Evolutionary conservation across 1,140 invertebrate species (phyloP), one percentile per base, ranked within the genome.

Genomic region (Mylabris phalerata): DNA sequence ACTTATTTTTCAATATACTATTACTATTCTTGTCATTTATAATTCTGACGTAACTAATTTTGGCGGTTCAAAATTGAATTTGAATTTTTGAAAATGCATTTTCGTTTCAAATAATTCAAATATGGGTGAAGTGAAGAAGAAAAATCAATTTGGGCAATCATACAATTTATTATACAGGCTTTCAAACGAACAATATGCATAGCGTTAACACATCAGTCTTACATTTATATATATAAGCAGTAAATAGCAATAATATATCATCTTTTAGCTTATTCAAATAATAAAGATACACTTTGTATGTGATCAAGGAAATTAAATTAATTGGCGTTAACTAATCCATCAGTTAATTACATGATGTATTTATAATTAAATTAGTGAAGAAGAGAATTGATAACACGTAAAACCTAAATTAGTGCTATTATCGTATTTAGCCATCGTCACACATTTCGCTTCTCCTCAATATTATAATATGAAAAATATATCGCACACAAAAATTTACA

Each of bases 181-280:
- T 69, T 56, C 56, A 66, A 67, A 63, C 51, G 50, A 64, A 63
- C 59, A 67, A 64, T 69, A 62, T 62, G 66, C 67, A 65, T 51
- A 62, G 66, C 64, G 62, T 61, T 62, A 68, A 65, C 64, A 67
- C 67, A 68, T 69, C 67, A 69, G 67, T 69, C 67, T 69, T 69
- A 67, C 65, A 67, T 62, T 63, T 67, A 69, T 60, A 67, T 66
- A 64, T 56, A 66, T 60, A 67, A 69, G 64, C 64, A 62, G 59
- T 67, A 57, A 62, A 63, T 66, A 67, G 59, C 60, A 69, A 64
- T 64, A 65, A 60, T 50, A 60, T 51, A 63, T 32, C 32, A 5
- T 50, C 49, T 65, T 66, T 63, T 57, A 58, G 56, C 48, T 58
- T 57, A 57, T 57, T 39, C 32, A 32, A 32, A 38, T 51, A 59